Conservation (phyloP, 2,888 invertebrate species). For the Petrophora chlorosata region DNA sequence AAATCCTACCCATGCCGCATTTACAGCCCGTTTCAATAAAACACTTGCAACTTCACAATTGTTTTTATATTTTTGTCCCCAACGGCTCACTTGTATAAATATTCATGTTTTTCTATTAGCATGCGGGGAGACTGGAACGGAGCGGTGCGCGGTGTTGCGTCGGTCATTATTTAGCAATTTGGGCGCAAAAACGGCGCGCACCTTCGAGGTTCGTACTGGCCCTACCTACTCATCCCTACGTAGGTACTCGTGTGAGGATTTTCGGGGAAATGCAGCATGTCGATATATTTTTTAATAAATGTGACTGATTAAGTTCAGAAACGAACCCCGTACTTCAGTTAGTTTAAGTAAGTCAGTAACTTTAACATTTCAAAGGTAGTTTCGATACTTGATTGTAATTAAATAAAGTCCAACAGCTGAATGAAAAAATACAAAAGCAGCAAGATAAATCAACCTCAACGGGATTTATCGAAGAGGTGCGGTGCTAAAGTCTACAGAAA, state of each 20-base stretch:
- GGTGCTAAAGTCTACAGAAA: no score
- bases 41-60: conserved; percentile 38
- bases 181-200: conserved; percentile 71
- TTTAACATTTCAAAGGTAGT: no score
- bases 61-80: conserved; percentile 55
- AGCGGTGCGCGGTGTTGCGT: conserved; percentile 58
- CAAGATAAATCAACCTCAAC: no score
- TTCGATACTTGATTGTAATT: no score
- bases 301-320: no score
- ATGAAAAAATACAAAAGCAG: no score
- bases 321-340: no score
- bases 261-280: conserved; percentile 4
- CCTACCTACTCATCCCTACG: conserved; percentile 32
- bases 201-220: conserved; percentile 59
- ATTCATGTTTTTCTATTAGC: conserved; percentile 77
- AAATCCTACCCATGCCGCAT: no score
- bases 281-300: conserved; percentile 12
- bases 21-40: conserved; percentile 20
- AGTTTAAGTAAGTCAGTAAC: no score
- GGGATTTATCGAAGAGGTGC: no score
- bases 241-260: conserved; percentile 1
- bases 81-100: conserved; percentile 75
- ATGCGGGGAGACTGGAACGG: conserved; percentile 62
- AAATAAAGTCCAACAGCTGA: no score
- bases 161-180: conserved; percentile 81